phyloP scores from a whole-genome alignment of 2,888 invertebrate genomes.

The Spilosoma lubricipeda region DNA sequence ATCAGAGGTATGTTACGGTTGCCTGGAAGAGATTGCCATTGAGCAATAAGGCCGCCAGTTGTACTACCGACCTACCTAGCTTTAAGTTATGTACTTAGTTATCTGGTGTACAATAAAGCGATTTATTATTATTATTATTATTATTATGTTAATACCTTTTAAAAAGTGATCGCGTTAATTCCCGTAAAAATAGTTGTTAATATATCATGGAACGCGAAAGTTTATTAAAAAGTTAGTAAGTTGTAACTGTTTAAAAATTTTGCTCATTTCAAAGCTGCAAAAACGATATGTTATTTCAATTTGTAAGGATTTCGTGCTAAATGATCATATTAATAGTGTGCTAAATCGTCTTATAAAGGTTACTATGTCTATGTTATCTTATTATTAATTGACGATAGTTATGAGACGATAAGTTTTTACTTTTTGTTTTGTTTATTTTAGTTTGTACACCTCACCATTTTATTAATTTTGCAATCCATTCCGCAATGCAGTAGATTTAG shows the following conservation, averaged over 20 bases:
- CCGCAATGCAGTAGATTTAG: conserved; percentile 29
- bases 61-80: too few species aligned
- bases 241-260: not conserved
- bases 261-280: not conserved
- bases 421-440: not conserved
- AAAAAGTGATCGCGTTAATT: too few species aligned
- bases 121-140: too few species aligned
- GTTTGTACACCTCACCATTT: not conserved
- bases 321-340: not conserved
- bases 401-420: not conserved
- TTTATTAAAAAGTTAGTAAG: too few species aligned
- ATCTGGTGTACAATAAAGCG: too few species aligned
- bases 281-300: not conserved
- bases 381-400: not conserved
- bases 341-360: not conserved
- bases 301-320: not conserved
- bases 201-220: too few species aligned
- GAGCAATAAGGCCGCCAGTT: too few species aligned
- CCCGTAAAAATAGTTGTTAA: too few species aligned
- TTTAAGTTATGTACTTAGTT: too few species aligned
- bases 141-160: too few species aligned
- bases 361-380: not conserved
- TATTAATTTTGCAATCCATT: not conserved
- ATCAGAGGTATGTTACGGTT: too few species aligned
- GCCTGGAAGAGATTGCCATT: too few species aligned